phyloP scores from a whole-genome alignment of 2,797 vertebrate genomes.

The Pelodytes ibericus region DNA sequence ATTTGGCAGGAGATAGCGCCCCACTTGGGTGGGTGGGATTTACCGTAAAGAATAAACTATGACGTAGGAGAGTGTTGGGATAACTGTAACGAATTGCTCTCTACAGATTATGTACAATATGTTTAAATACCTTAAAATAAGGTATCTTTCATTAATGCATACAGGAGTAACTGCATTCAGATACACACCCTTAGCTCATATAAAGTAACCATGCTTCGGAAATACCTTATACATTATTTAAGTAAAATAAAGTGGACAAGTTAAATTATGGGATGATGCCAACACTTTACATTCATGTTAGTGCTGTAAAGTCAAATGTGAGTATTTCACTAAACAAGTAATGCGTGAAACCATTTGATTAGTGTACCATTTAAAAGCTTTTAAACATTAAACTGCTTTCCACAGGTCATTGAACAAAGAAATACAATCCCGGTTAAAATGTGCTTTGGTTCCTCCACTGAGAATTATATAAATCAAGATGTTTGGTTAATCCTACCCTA shows the following conservation, averaged over 20 bases:
- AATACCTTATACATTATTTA: neutral
- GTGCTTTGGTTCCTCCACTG: neutral
- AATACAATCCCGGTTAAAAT: slow-evolving; percentile 15
- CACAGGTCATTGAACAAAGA: slow-evolving; percentile 8
- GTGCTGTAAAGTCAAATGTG: neutral
- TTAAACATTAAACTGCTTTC: neutral
- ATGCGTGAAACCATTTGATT: slow-evolving; percentile 1
- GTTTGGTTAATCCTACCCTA: neutral
- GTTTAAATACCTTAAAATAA: no score
- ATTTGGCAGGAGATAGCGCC: no score
- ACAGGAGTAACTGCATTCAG: no score
- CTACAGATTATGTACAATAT: no score
- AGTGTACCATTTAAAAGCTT: slow-evolving; percentile 24
- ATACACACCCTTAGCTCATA: no score
- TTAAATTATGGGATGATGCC: neutral
- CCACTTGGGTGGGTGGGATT: no score
- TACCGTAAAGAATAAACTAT: no score
- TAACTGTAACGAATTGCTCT: no score
- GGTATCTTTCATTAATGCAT: no score
- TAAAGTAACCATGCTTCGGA: no score
- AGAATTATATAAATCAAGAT: neutral
- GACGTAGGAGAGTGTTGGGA: no score
- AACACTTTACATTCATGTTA: neutral
- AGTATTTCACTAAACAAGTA: neutral
- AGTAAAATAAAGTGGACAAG: slow-evolving; percentile 2